A percentile compares a stretch with the other conserved stretches of the same genome.
Evolutionary conservation across 1,140 invertebrate species (phyloP).

Genomic region (Scaptomyza montana): DNA sequence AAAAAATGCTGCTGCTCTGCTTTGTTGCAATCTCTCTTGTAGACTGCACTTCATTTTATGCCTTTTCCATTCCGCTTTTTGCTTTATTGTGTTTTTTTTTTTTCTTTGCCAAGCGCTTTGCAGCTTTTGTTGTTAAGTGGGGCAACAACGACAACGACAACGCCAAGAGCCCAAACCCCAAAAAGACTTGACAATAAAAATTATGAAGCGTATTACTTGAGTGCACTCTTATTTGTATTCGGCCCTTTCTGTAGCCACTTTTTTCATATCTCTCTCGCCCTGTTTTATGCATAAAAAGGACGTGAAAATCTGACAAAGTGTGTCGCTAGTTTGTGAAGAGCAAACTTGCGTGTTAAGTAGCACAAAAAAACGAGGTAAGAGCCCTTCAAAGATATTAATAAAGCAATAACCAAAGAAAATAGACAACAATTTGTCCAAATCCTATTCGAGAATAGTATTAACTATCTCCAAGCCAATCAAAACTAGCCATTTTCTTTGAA

Average conservation of each 20-base stretch:
- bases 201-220: slow-evolving; percentile 62
- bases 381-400: slow-evolving; percentile 23
- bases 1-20: slow-evolving; percentile 25
- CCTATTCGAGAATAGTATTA: no score
- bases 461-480: no score
- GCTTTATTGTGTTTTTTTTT: slow-evolving; percentile 5
- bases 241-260: slow-evolving; percentile 45
- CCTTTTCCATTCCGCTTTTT: slow-evolving; percentile 27
- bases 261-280: slow-evolving; percentile 14
- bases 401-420: background rate
- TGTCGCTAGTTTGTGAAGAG: slow-evolving; percentile 51
- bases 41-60: slow-evolving; percentile 48
- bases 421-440: background rate
- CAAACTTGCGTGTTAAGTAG: slow-evolving; percentile 58
- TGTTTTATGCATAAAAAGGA: slow-evolving; percentile 19
- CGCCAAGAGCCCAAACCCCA: slow-evolving; percentile 39
- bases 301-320: slow-evolving; percentile 40
- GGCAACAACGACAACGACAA: slow-evolving; percentile 23
- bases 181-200: slow-evolving; percentile 57
- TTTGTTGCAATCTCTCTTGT: slow-evolving; percentile 51
- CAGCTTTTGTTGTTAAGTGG: slow-evolving; percentile 55
- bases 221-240: slow-evolving; percentile 60
- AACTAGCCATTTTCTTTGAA: no score
- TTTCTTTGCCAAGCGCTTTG: slow-evolving; percentile 32
- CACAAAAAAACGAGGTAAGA: slow-evolving; percentile 39